A percentile compares a stretch with the other conserved stretches of the same genome.
Evolutionary conservation across 2,797 vertebrate genomes (phyloP).

Genomic region (Rhinoraja longicauda): DNA sequence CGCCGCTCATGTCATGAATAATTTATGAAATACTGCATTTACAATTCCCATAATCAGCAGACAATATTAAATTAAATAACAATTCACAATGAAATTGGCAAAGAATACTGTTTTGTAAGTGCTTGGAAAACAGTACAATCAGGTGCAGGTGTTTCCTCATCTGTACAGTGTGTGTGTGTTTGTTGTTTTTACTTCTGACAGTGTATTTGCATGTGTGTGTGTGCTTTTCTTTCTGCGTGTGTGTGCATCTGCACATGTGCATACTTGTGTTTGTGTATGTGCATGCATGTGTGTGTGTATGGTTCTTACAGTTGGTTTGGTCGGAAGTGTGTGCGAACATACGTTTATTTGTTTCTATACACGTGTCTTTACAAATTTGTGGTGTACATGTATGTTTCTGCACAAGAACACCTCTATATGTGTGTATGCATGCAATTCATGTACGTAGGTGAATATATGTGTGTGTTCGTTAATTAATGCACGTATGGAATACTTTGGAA

Average conservation of each 20-base stretch:
- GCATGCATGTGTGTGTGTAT: neutral
- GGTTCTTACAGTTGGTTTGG: neutral
- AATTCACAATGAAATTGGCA: neutral
- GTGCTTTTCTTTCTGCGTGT: neutral
- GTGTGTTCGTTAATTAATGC: neutral
- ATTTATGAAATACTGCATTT: conserved; percentile 21
- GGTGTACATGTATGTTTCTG: neutral
- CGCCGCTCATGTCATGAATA: neutral
- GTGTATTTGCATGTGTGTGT: neutral
- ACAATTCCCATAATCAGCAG: neutral
- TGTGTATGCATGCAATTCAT: neutral
- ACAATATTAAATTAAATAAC: conserved; percentile 8
- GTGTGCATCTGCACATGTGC: neutral
- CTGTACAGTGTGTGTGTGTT: neutral
- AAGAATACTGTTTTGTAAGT: neutral
- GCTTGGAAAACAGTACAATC: neutral
- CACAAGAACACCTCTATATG: neutral
- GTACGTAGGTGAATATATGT: neutral
- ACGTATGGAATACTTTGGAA: neutral
- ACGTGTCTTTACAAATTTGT: neutral
- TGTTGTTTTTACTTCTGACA: neutral
- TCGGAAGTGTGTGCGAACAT: neutral
- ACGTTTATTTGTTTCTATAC: neutral
- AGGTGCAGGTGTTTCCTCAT: neutral
- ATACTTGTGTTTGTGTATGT: neutral